A percentile compares a stretch with the other conserved stretches of the same genome.
phyloP scores from a whole-genome alignment of 2,797 vertebrate genomes.

The Neosilurus mollespiculum region DNA sequence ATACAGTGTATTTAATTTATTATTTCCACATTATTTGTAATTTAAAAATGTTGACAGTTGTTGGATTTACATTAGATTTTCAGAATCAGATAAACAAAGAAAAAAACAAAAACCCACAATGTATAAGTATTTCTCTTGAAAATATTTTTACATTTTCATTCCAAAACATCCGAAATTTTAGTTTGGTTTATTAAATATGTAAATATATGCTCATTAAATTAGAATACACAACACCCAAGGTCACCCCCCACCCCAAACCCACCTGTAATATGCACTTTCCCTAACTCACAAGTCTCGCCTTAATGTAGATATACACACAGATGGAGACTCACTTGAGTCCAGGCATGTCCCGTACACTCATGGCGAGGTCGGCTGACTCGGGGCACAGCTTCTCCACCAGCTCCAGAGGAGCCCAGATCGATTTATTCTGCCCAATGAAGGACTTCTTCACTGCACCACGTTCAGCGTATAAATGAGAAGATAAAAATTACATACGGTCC shows the following conservation, averaged over 20 bases:
- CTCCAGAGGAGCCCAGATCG: conserved; percentile 95
- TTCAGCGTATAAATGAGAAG: not conserved
- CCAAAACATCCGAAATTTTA: too few relatives aligned
- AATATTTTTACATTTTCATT: not conserved
- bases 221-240: not conserved
- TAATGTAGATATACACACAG: not conserved
- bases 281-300: not conserved
- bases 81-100: not conserved
- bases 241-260: too few relatives aligned
- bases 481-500: not conserved
- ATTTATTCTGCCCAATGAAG: conserved; percentile 94
- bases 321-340: conserved; percentile 85
- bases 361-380: conserved; percentile 89
- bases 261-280: not conserved
- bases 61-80: not conserved
- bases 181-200: not conserved
- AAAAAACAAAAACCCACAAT: not conserved
- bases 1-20: too few relatives aligned
- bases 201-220: not conserved
- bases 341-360: conserved; percentile 93
- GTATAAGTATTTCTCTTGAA: not conserved
- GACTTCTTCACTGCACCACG: conserved; percentile 84
- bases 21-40: too few relatives aligned
- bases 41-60: too few relatives aligned
- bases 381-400: conserved; percentile 94